Conservation (phyloP, 37 sponge, comb jelly and placozoan species). For the Chondrosia reniformis region DNA sequence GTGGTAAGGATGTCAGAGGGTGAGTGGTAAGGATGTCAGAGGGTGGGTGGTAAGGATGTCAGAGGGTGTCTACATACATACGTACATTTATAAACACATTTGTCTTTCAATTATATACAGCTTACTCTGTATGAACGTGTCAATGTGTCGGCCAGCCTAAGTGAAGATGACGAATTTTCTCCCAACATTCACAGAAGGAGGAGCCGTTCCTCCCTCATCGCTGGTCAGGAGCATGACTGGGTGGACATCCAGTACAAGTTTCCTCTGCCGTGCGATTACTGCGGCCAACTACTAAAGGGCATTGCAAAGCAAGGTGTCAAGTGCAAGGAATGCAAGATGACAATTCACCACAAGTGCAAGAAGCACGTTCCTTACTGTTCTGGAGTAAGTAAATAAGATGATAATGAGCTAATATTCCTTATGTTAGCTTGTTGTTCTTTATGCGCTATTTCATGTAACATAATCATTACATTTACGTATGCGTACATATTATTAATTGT, state of each 20-base stretch:
- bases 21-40: neutral
- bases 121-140: neutral
- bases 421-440: no score
- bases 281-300: constrained; percentile 30
- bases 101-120: constrained; percentile 25
- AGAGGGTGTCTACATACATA: neutral
- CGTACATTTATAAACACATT: neutral
- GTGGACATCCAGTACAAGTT: constrained; percentile 35
- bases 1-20: neutral
- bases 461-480: no score
- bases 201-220: constrained; percentile 12
- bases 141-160: neutral
- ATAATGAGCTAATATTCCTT: no score
- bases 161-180: neutral
- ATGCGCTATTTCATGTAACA: no score
- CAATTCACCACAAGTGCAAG: constrained; percentile 69
- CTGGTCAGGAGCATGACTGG: constrained; percentile 58
- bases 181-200: neutral
- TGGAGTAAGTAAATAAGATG: constrained; percentile 39
- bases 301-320: constrained; percentile 6
- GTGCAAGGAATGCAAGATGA: constrained; percentile 63
- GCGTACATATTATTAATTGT: no score
- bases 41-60: neutral
- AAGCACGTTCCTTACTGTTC: constrained; percentile 56
- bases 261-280: constrained; percentile 56